Base-by-base conservation (phyloP, 1,140 invertebrate species). In the Oscheius sp. region DNA sequence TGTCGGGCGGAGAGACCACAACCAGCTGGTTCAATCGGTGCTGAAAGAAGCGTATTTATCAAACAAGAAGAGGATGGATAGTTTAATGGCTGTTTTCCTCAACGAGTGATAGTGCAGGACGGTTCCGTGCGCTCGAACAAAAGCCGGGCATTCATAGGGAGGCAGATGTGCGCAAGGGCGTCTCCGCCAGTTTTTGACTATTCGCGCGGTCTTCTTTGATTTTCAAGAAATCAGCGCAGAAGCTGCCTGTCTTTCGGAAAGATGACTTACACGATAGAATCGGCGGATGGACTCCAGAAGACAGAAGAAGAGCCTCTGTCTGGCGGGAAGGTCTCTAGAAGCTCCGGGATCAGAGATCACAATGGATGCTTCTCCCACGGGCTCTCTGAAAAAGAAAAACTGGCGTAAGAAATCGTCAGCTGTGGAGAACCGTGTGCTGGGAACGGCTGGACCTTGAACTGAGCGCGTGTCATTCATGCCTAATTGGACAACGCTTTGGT, bases 141-240 rank as follows among this genome's bases (percentile, higher is more conserved):
- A 13, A 4, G 49, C 23, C 23, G 7, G 23, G 23, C 15, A 26
- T 23, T 4, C 28, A 55, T 26, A 4, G 49, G 28, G 23, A 55
- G 7, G 23, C 23, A 55, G 49, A 55, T 55, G 49, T 55, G 7
- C 7, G 49, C 7, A 26, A 55, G 7, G 49, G 28, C 28, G 49
- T 23, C 7, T 23, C n/a, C n/a, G n/a, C n/a, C n/a, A n/a, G 7
- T 55, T 55, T 55, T 55, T 55, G 15, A 23, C 4, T 13, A 55
- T 55, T 55, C 49, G 49, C 49, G 49, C 49, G 4, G 23, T 7
- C 23, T 55, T 55, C 49, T 55, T 55, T 55, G 7, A 55, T 55
- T 55, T 55, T 55, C 7, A 55, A 55, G 49, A 55, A 55, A 55
- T 55, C 28, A 55, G 49, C 49, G 49, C 49, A 55, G 28, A 15